A percentile compares a stretch with the other conserved stretches of the same genome.
These are phyloP conservation scores for Drosophila diplacantha DNA, from an alignment of 2,888 invertebrate genomes.

Conservation along the genomic window DNA sequence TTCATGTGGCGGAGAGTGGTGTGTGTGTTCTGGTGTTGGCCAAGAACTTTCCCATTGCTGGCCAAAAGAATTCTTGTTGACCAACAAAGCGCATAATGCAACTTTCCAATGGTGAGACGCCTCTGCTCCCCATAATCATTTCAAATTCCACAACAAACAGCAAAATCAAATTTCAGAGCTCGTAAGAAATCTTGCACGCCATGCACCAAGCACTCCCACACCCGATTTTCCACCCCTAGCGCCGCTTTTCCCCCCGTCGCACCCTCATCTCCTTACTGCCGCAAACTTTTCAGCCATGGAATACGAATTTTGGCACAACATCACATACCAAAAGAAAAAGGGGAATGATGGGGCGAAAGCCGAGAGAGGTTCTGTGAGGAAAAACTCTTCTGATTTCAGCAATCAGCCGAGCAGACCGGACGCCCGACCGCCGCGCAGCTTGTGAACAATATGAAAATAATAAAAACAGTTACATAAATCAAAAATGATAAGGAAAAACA, in stretches of 20 bases:
- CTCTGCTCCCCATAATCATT: constrained; percentile 58
- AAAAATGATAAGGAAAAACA: constrained; percentile 65
- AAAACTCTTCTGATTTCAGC: constrained; percentile 63
- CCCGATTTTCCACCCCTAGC: not conserved
- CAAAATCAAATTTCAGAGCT: constrained; percentile 66
- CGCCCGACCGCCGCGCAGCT: constrained; percentile 33
- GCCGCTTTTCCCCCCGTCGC: not conserved
- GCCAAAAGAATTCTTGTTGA: constrained; percentile 54
- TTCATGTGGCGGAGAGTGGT: constrained; percentile 14
- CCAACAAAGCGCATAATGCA: constrained; percentile 65
- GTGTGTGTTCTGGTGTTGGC: constrained; percentile 3
- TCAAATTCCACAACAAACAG: constrained; percentile 68
- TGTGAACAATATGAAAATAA: constrained; percentile 68
- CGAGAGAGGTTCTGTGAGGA: constrained; percentile 7
- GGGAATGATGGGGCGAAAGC: constrained; percentile 8
- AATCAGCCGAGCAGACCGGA: constrained; percentile 44
- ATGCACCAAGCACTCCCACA: constrained; percentile 32
- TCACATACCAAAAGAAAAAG: constrained; percentile 42
- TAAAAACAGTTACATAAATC: constrained; percentile 72
- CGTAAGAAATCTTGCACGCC: constrained; percentile 60
- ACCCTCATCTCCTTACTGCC: constrained; percentile 19
- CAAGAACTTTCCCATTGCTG: constrained; percentile 40
- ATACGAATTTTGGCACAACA: constrained; percentile 60
- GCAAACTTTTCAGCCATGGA: constrained; percentile 60
- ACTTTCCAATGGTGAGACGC: constrained; percentile 31